A percentile compares a stretch with the other conserved stretches of the same genome.
Evolutionary conservation across 2,888 invertebrate species (phyloP).

Genomic region (Epistrophe grossulariae): DNA sequence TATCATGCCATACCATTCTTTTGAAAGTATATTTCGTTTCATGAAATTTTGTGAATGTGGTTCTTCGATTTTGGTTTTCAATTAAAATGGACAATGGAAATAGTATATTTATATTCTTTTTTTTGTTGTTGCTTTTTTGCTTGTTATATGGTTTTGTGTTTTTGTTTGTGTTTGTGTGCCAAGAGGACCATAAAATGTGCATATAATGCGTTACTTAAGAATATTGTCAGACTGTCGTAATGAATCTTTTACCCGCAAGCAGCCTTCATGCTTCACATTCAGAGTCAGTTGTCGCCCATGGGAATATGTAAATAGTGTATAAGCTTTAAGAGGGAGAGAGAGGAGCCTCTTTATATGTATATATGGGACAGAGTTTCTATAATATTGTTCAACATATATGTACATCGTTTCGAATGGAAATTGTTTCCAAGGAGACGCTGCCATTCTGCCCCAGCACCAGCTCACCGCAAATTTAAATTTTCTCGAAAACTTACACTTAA

Average conservation of each 20-base stretch:
- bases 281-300: slow-evolving; percentile 37
- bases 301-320: slow-evolving; percentile 59
- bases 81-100: slow-evolving; percentile 66
- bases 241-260: slow-evolving; percentile 62
- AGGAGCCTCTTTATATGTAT: neutral
- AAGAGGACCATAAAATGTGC: slow-evolving; percentile 67
- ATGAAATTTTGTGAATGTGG: slow-evolving; percentile 50
- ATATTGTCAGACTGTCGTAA: slow-evolving; percentile 48
- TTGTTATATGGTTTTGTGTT: slow-evolving; percentile 28
- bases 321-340: slow-evolving; percentile 9
- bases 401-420: slow-evolving; percentile 28
- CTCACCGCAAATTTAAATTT: slow-evolving; percentile 65
- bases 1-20: neutral
- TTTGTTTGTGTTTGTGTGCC: slow-evolving; percentile 37
- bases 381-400: slow-evolving; percentile 1
- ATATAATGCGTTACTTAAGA: slow-evolving; percentile 69
- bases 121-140: slow-evolving; percentile 27
- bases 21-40: slow-evolving; percentile 55
- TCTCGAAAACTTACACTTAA: slow-evolving; percentile 61
- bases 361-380: neutral
- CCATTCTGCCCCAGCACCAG: slow-evolving; percentile 64
- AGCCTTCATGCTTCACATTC: slow-evolving; percentile 52
- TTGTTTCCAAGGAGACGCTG: slow-evolving; percentile 38
- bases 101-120: slow-evolving; percentile 2
- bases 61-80: slow-evolving; percentile 72